A percentile compares a stretch with the other conserved stretches of the same genome.
Conservation (phyloP, 2,797 vertebrate species). For the Ceryle rudis region DNA sequence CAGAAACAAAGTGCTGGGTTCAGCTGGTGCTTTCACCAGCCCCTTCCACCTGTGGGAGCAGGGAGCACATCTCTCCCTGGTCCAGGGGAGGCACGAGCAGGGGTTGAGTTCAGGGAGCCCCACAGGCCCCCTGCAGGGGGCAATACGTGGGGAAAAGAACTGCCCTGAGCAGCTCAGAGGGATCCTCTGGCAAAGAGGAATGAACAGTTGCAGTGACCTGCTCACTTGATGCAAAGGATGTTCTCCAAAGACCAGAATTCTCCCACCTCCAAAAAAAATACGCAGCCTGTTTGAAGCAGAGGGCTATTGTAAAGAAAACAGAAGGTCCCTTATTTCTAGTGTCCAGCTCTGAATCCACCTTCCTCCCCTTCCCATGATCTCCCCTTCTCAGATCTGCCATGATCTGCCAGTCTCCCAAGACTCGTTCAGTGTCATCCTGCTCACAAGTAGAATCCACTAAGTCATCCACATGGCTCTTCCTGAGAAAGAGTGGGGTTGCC, state of each 20-base stretch:
- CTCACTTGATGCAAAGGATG: background rate
- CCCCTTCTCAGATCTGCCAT: no score
- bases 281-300: background rate
- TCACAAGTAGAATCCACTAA: background rate
- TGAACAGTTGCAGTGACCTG: rapidly evolving
- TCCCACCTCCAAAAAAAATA: background rate
- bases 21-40: background rate
- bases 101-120: background rate
- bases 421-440: background rate
- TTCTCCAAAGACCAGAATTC: background rate
- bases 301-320: background rate
- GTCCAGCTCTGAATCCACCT: background rate
- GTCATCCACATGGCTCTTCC: background rate
- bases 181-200: background rate
- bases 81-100: background rate
- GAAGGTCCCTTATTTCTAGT: background rate
- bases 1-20: background rate
- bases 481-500: rapidly evolving
- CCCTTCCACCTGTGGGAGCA: background rate
- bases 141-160: rapidly evolving
- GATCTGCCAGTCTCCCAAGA: background rate
- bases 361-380: background rate
- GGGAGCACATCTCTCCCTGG: background rate
- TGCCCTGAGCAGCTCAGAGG: background rate
- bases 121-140: rapidly evolving